Evolutionary conservation across 2,888 invertebrate genomes (phyloP).

Genomic region (Isoperla grammatica): DNA sequence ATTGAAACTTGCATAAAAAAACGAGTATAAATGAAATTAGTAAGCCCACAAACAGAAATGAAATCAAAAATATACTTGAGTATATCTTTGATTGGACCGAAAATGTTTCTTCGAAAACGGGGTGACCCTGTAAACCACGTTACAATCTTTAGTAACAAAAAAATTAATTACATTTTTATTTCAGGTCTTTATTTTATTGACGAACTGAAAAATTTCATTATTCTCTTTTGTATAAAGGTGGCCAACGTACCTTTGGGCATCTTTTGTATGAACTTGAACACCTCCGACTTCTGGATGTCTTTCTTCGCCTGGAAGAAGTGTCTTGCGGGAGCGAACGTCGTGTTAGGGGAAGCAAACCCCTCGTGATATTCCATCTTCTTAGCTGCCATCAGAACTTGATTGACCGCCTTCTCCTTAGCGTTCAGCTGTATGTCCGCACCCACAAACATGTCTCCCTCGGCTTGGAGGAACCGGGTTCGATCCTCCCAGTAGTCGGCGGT

Average conservation of each 20-base stretch:
- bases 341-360: conserved; percentile 28
- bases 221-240: too few relatives aligned
- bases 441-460: conserved; percentile 8
- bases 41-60: too few relatives aligned
- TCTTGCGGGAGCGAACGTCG: conserved; percentile 55
- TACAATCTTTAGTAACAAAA: too few relatives aligned
- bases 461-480: neutral
- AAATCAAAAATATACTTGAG: too few relatives aligned
- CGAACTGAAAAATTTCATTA: too few relatives aligned
- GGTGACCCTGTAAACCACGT: too few relatives aligned
- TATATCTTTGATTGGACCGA: too few relatives aligned
- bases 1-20: too few relatives aligned
- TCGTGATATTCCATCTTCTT: conserved; percentile 32
- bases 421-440: conserved; percentile 13
- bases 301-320: conserved; percentile 59
- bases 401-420: conserved; percentile 31
- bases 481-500: conserved; percentile 11
- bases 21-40: too few relatives aligned
- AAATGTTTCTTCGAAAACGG: too few relatives aligned
- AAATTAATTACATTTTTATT: too few relatives aligned
- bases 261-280: conserved; percentile 58
- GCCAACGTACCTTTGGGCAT: conserved; percentile 62
- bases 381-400: conserved; percentile 33
- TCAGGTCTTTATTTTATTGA: too few relatives aligned
- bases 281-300: conserved; percentile 54